Conservation (phyloP, 37 sponge, comb jelly and placozoan genomes). For the Cladorhizidae sp. region DNA sequence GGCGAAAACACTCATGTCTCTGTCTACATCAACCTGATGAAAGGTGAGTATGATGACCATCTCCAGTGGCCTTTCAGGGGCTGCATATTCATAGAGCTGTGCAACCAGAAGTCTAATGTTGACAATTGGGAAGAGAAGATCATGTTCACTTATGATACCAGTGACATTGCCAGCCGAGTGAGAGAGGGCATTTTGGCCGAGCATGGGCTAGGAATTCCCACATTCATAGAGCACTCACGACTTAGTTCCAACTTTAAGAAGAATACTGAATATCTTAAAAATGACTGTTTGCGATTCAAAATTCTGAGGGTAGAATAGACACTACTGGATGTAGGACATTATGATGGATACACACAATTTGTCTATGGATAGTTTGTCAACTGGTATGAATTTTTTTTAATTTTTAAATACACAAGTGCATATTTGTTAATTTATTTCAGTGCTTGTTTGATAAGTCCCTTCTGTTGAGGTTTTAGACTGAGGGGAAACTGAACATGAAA, state of each 20-base stretch:
- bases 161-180: constrained; percentile 24
- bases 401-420: too few relatives aligned
- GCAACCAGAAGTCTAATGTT: constrained; percentile 11
- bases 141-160: constrained; percentile 10
- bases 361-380: too few relatives aligned
- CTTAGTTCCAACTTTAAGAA: constrained; percentile 5
- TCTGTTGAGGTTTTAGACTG: constrained; percentile 75
- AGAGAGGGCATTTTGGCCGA: constrained; percentile 23
- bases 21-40: constrained; percentile 37
- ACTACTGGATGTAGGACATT: too few relatives aligned
- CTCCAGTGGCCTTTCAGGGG: constrained; percentile 42
- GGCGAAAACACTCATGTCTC: constrained; percentile 30
- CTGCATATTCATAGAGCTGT: constrained; percentile 13
- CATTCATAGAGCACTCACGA: constrained; percentile 22
- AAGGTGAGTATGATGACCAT: constrained; percentile 33
- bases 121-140: constrained; percentile 19
- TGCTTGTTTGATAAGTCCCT: constrained; percentile 77
- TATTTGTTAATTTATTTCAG: constrained; percentile 28
- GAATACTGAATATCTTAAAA: constrained; percentile 31
- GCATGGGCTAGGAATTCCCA: constrained; percentile 36
- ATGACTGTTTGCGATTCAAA: constrained; percentile 41
- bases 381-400: too few relatives aligned
- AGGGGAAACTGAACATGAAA: constrained; percentile 86
- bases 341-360: too few relatives aligned
- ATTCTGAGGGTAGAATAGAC: constrained; percentile 14